Base-by-base conservation (phyloP, 1,140 invertebrate species). In the Triops longicaudatus region DNA sequence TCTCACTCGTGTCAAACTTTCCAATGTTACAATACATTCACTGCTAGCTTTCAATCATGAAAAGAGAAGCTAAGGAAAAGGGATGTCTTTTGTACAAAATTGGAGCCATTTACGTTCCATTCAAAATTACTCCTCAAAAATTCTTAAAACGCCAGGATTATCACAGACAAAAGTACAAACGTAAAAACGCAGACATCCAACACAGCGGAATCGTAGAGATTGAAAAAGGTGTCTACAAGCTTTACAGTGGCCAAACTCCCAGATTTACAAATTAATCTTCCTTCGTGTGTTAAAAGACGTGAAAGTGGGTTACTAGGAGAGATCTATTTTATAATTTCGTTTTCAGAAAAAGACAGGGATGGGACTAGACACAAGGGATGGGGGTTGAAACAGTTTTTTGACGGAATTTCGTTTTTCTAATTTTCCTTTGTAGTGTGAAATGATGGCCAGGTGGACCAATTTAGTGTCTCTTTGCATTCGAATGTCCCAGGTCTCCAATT, bases 151-250 rank as follows among this genome's bases (percentile, higher is more conserved):
- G 50, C 14, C 50, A 63, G 50, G 50, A 14, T 63, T 63, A 63
- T 63, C 50, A 63, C 50, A 63, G 50, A 63, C 50, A 63, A 63
- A 63, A 9, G 50, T 63, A 63, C 50, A 63, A 63, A 63, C 50
- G 50, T 63, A 63, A 63, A 63, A 63, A 63, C 50, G 50, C 50
- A 63, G 22, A 63, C 50, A 63, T 63, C 50, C 50, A 22, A 63
- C 50, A n/a, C 50, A 63, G 22, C 50, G 22, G 14, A 22, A 63
- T 63, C 22, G 14, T 63, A n/a, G 14, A 37, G 50, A 63, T 63
- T 63, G 43, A 63, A 63, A 63, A 63, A 63, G 14, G 3, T 63
- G 10, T 14, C 44, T 63, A 63, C 5, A 5, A 63, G 50, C 14
- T 63, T 17, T 17, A 22, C 17, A 0, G 50, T n/a, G 17, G 50